Evolutionary conservation across 2,797 vertebrate genomes (phyloP).

Genomic region (Sternarchorhynchus goeldii): DNA sequence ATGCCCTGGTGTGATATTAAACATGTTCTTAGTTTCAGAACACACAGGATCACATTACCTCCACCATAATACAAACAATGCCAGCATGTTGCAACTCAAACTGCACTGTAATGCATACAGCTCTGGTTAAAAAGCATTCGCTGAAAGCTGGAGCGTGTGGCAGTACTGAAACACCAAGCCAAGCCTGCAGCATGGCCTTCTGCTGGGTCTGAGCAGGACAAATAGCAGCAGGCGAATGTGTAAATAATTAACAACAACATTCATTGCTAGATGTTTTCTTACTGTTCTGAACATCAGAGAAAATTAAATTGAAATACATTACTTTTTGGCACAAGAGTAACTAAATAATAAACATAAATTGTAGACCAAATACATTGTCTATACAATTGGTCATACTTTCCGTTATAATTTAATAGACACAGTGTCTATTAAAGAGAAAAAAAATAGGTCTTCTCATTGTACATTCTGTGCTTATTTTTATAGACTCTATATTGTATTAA

Average conservation of each 20-base stretch:
- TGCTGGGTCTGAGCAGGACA: neutral
- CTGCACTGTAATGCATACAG: too few relatives aligned
- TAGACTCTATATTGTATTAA: slow-evolving; percentile 10
- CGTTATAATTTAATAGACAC: slow-evolving; percentile 37
- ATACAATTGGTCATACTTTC: slow-evolving; percentile 38
- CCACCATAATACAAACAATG: too few relatives aligned
- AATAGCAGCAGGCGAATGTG: neutral
- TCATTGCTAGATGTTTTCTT: neutral
- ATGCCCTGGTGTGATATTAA: too few relatives aligned
- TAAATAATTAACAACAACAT: neutral
- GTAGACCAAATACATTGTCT: slow-evolving; percentile 11
- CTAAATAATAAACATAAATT: neutral
- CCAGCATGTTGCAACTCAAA: too few relatives aligned
- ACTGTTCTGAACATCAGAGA: too few relatives aligned
- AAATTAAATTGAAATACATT: too few relatives aligned
- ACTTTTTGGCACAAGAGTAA: too few relatives aligned
- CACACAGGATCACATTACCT: too few relatives aligned
- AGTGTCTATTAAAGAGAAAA: slow-evolving; percentile 29
- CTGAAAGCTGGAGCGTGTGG: too few relatives aligned
- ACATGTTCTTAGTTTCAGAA: too few relatives aligned
- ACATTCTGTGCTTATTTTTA: slow-evolving; percentile 43
- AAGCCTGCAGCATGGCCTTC: neutral
- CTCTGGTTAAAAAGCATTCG: too few relatives aligned
- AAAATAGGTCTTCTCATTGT: slow-evolving; percentile 27
- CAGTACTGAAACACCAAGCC: neutral